phyloP scores from a whole-genome alignment of 2,113 vertebrate species.

The Pampusana beccarii region DNA sequence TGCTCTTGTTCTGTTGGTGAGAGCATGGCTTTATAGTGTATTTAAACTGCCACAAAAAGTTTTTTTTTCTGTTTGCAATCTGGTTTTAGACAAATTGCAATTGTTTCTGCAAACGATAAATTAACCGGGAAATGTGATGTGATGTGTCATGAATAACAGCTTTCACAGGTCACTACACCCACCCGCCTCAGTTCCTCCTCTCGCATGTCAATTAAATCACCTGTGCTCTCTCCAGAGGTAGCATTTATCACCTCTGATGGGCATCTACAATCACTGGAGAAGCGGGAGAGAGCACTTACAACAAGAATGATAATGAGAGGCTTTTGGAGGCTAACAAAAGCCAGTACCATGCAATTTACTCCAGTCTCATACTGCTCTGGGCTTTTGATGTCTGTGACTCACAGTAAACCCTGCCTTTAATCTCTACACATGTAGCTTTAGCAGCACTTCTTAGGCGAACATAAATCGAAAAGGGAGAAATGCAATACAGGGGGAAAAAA shows the following conservation, averaged over 20 bases:
- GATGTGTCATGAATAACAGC: not conserved
- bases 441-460: slow-evolving; percentile 47
- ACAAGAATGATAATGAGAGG: slow-evolving; percentile 70
- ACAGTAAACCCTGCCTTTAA: slow-evolving; percentile 67
- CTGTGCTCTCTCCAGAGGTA: slow-evolving; percentile 10
- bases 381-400: slow-evolving; percentile 72
- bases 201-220: slow-evolving; percentile 52
- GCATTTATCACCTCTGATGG: slow-evolving; percentile 71
- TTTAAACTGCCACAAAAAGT: not conserved
- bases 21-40: not conserved
- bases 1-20: not conserved
- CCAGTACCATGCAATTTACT: slow-evolving; percentile 53
- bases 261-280: slow-evolving; percentile 65
- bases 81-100: not conserved
- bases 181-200: not conserved
- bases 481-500: not conserved
- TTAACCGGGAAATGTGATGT: not conserved
- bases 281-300: slow-evolving; percentile 30
- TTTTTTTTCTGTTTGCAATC: not conserved
- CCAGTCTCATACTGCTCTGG: slow-evolving; percentile 41
- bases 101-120: slow-evolving; percentile 26
- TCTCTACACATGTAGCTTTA: slow-evolving; percentile 69
- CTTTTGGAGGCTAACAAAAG: slow-evolving; percentile 64
- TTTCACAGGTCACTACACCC: not conserved
- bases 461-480: slow-evolving; percentile 48